A percentile compares a stretch with the other conserved stretches of the same genome.
These are phyloP conservation scores for Scelioninae gen. 2 DNA, from an alignment of 2,888 invertebrate species.

Conservation along the genomic window DNA sequence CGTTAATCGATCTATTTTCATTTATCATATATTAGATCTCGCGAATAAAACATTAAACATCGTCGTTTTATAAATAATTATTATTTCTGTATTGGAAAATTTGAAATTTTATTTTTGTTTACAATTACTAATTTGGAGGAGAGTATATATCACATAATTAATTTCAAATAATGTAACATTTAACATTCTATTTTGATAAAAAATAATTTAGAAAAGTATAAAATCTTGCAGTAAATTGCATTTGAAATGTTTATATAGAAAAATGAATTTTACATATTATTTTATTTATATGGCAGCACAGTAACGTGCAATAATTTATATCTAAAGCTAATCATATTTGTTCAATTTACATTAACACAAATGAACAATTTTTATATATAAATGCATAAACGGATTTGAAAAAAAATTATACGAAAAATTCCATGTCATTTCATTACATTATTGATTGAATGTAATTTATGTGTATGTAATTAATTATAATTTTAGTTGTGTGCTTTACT, in stretches of 20 bases:
- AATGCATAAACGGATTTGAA: no score
- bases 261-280: not conserved
- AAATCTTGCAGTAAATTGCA: not conserved
- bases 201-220: no score
- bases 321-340: not conserved
- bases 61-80: not conserved
- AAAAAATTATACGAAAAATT: no score
- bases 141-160: not conserved
- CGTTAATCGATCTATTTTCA: not conserved
- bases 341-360: not conserved
- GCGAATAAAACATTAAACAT: no score
- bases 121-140: not conserved
- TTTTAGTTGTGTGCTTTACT: conserved; percentile 54
- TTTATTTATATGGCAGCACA: not conserved
- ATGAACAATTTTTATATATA: not conserved
- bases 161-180: not conserved
- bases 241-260: no score
- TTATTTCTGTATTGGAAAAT: not conserved
- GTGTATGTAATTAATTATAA: conserved; percentile 45
- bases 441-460: conserved; percentile 44
- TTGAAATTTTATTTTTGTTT: not conserved
- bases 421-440: conserved; percentile 4
- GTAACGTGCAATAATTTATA: no score
- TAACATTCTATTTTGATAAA: not conserved
- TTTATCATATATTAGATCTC: no score